Base-by-base conservation (phyloP, 2,888 invertebrate genomes). In the Mamestra brassicae region DNA sequence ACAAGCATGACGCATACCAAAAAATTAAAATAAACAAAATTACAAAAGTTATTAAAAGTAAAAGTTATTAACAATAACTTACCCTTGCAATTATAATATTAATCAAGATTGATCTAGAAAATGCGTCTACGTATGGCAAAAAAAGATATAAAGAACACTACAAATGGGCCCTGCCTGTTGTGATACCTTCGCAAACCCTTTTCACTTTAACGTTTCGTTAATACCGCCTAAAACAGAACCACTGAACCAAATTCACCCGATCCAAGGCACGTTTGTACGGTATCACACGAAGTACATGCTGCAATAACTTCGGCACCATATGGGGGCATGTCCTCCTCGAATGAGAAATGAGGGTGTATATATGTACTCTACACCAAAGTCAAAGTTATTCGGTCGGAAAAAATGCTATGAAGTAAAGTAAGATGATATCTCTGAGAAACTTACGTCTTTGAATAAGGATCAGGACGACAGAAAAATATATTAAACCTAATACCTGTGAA, bases 291-390 rank as follows among this genome's bases (percentile, higher is more conserved):
- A 70, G 85, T 81, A 85, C 64, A 74, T 3, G 36, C 17, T 57
- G 64, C 76, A 81, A 81, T 81, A 81, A 71, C 70, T 76, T 81
- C 52, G 67, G 69, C 77, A 76, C 64, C 81, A 81, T 81, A 81
- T 81, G 82, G 81, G 50, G 68, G 81, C 50, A 52, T 60, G 68
- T 60, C 64, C 60, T 74, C 45, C 54, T 36, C 64, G 54, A 58
- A 57, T 76, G 82, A 81, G 82, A 85, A 85, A 81, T 85, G 64
- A 71, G 76, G 76, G 45, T 42, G 10, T 81, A 85, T 54, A 38
- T 71, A 85, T 70, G 71, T 72, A 61, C n/a, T 60, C 63, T 58
- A 57, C 66, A 78, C 69, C 55, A 61, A 64, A 83, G 52, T 67
- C 63, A 70, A 76, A 85, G 72, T 69, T 65, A 71, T 66, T 81